Evolutionary conservation across 1,140 invertebrate genomes (phyloP).

Genomic region (Heliconius congener): DNA sequence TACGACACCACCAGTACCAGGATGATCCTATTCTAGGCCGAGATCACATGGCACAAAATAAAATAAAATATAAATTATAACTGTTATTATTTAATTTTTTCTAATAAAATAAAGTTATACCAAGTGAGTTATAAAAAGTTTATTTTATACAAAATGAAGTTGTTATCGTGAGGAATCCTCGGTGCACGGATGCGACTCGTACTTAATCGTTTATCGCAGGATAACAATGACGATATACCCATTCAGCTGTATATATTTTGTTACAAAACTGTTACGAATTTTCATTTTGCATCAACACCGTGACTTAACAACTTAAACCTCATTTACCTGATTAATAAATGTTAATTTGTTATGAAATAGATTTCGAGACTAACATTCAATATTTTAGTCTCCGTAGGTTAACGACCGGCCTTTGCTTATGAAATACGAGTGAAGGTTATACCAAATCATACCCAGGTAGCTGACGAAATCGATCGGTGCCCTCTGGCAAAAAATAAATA

Average conservation of each 20-base stretch:
- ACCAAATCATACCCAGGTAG: constrained; percentile 61
- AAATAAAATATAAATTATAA: too few species aligned
- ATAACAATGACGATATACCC: too few species aligned
- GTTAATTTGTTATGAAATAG: constrained; percentile 48
- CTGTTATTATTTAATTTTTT: too few species aligned
- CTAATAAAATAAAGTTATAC: too few species aligned
- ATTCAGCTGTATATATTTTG: background rate
- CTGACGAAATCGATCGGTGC: constrained; percentile 53
- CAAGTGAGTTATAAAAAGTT: too few species aligned
- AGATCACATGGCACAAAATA: too few species aligned
- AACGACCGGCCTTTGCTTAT: constrained; percentile 61
- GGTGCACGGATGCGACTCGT: too few species aligned
- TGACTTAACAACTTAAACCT: background rate
- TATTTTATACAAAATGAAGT: too few species aligned
- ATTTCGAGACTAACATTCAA: constrained; percentile 50
- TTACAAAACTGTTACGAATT: background rate
- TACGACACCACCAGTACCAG: too few species aligned
- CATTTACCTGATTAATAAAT: constrained; percentile 1
- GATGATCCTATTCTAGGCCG: too few species aligned
- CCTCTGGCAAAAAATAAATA: constrained; percentile 52
- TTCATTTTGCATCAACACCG: background rate
- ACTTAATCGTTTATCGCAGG: too few species aligned
- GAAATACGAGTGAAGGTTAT: constrained; percentile 70
- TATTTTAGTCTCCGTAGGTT: constrained; percentile 55
- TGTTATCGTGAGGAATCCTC: too few species aligned